Conservation (phyloP, 2,888 invertebrate species). For the Abrostola triplasia region DNA sequence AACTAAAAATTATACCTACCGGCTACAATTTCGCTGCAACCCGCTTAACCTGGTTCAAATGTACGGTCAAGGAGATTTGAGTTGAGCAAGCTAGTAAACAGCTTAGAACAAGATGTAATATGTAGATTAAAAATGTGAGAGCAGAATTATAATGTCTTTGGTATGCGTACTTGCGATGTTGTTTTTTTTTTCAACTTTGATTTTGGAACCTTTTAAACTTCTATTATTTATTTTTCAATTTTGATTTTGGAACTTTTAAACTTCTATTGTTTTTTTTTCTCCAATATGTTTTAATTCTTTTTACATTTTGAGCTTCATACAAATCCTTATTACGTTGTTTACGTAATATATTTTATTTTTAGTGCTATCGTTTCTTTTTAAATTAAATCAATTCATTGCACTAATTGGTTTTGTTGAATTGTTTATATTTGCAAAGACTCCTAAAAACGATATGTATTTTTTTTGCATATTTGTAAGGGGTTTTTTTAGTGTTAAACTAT, state of each 20-base stretch:
- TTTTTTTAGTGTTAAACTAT: too few species aligned
- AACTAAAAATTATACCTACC: constrained; percentile 35
- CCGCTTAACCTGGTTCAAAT: constrained; percentile 43
- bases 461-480: too few species aligned
- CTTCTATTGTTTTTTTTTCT: background rate
- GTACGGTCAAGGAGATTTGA: constrained; percentile 51
- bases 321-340: too few species aligned
- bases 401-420: too few species aligned
- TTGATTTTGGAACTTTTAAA: background rate
- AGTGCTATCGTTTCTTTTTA: too few species aligned
- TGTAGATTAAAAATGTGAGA: constrained; percentile 51
- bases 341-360: too few species aligned
- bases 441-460: too few species aligned
- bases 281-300: background rate
- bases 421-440: too few species aligned
- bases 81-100: constrained; percentile 49
- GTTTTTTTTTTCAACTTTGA: constrained; percentile 7
- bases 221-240: background rate
- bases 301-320: too few species aligned
- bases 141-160: constrained; percentile 19
- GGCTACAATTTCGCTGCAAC: constrained; percentile 43
- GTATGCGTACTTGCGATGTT: constrained; percentile 3
- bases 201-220: background rate
- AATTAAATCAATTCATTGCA: too few species aligned
- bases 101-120: constrained; percentile 45